phyloP scores from a whole-genome alignment of 2,113 vertebrate species.

The Eidolon helvum region DNA sequence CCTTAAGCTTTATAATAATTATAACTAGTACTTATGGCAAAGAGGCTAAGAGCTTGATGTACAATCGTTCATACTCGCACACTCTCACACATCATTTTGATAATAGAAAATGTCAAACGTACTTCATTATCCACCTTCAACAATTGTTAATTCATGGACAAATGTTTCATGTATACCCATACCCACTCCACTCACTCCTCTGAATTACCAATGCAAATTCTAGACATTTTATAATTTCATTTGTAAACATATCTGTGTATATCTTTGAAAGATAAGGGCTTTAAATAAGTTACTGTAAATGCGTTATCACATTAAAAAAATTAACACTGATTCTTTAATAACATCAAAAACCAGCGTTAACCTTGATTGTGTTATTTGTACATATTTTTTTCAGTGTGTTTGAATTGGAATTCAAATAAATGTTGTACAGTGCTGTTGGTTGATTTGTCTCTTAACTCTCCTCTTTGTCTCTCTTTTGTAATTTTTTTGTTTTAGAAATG shows the following conservation, averaged over 20 bases:
- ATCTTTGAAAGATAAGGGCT: not conserved
- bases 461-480: not conserved
- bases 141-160: not conserved
- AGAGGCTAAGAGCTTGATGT: not conserved
- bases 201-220: not conserved
- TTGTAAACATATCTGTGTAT: not conserved
- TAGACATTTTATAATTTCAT: conserved; percentile 15
- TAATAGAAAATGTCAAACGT: not conserved
- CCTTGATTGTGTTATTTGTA: not conserved
- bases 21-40: not conserved
- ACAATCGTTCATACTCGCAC: not conserved
- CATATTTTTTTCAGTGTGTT: not conserved
- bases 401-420: not conserved
- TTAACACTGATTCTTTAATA: not conserved
- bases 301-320: conserved; percentile 1
- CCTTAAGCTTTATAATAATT: not conserved
- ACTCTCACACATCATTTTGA: not conserved
- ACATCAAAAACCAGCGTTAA: too few relatives aligned
- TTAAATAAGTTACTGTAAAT: conserved; percentile 22
- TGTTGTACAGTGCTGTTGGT: not conserved
- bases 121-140: not conserved
- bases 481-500: conserved; percentile 36
- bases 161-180: not conserved
- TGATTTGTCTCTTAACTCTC: not conserved
- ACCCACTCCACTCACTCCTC: not conserved